Conservation (phyloP, 2,113 vertebrate genomes). For the Perca schrenkii region DNA sequence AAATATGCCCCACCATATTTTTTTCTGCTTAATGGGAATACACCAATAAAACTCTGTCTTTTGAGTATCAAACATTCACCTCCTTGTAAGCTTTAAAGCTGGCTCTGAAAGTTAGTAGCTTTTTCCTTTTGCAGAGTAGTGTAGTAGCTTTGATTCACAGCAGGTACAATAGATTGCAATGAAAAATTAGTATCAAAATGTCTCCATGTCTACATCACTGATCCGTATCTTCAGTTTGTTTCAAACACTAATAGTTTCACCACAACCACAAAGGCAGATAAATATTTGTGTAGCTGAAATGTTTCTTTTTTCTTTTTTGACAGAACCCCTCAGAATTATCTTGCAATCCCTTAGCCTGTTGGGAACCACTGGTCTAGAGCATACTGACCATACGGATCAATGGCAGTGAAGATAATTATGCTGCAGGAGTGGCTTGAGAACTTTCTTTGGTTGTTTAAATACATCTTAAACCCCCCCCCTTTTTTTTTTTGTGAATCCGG, state of each 20-base stretch:
- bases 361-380: neutral
- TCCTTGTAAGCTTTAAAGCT: neutral
- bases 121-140: neutral
- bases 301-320: no score
- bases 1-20: neutral
- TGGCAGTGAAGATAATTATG: neutral
- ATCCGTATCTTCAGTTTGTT: neutral
- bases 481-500: neutral
- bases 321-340: no score
- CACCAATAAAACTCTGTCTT: neutral
- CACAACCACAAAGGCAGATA: no score
- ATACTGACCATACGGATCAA: neutral
- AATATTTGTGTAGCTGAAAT: no score
- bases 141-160: neutral
- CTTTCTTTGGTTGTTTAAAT: neutral
- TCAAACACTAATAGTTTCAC: neutral
- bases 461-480: neutral
- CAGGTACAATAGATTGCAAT: neutral
- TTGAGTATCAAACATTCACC: neutral
- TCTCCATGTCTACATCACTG: neutral
- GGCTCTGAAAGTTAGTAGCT: neutral
- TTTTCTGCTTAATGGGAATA: slow-evolving; percentile 8
- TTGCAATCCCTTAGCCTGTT: neutral
- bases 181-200: neutral
- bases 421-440: neutral